These are phyloP conservation scores for Holothuria scabra DNA, from an alignment of 53 echinoderm and acorn worm genomes.

Conservation along the genomic window DNA sequence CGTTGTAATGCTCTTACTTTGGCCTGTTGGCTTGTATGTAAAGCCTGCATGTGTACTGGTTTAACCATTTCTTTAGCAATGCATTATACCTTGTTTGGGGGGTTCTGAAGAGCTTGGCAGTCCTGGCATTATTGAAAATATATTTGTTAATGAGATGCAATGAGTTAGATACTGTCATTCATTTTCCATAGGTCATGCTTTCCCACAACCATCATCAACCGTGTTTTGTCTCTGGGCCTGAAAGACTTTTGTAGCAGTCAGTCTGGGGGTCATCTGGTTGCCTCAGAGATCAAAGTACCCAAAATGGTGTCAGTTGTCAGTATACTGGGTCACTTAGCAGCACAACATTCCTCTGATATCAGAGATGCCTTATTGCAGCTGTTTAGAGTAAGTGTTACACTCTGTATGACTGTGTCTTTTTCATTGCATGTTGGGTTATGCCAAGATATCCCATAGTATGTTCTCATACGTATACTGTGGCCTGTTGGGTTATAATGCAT, in stretches of 20 bases:
- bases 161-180: neutral
- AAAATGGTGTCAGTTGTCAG: constrained; percentile 99
- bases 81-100: no score
- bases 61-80: no score
- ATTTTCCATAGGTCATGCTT: constrained; percentile 83
- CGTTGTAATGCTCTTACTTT: no score
- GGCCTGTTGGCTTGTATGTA: no score
- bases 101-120: no score
- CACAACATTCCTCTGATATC: constrained; percentile 96
- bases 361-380: constrained; percentile 85
- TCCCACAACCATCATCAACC: constrained; percentile 94
- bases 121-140: no score
- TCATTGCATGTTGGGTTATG: no score
- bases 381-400: constrained; percentile 71
- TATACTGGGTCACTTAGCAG: constrained; percentile 94
- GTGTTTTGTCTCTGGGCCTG: constrained; percentile 91
- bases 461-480: neutral
- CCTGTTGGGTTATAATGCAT: no score
- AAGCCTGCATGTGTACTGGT: no score
- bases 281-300: constrained; percentile 93
- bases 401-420: no score
- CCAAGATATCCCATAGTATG: no score
- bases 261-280: constrained; percentile 72
- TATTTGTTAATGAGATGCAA: no score
- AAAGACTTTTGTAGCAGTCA: constrained; percentile 98